Evolutionary conservation across 2,113 vertebrate genomes (phyloP), one percentile per base, ranked within the genome.

Genomic region (Trachemys scripta): DNA sequence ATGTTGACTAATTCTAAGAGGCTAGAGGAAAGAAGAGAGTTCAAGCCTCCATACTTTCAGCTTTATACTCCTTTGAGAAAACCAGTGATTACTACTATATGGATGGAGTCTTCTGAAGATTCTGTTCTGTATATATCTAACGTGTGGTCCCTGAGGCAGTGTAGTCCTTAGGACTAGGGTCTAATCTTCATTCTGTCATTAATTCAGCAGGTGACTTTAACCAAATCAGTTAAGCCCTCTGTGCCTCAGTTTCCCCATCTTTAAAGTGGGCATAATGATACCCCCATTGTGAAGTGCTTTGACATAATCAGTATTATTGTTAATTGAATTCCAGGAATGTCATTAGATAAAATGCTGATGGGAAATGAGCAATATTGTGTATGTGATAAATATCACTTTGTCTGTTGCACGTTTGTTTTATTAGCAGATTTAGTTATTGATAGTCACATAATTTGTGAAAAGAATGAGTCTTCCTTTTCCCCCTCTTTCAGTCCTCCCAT

Each of bases 191-290:
- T 80, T 95, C 81, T 62, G 25, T 19, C 45, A 65, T 65, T 82
- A 35, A 45, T 35, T 75, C 80, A 53, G 57, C 59, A 79, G 13
- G 22, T 42, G 14, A 25, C 35, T 8, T 78, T 50, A 91, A 45
- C 76, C 83, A 90, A 87, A 47, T 83, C 54, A 31, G 1, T 14
- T 76, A 27, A 89, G 3, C 4, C 45, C 51, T 91, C 25, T 1
- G 0, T 11, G n/a, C 0, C 0, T 82, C 35, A 16, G 22, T 85
- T 87, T 90, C 57, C 5, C 45, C 56, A 27, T 80, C 5, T 56
- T 93, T 49, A 51, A 80, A 49, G 29, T 2, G 24, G 5, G 25
- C 49, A 38, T 11, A 87, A 57, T 20, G 50, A 12, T 10, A 11
- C 7, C 5, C 2, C 85, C 13, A 7, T 8, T 29, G 5, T 31